Conservation (phyloP, 2,797 vertebrate genomes). For the Cyprinella venusta region DNA sequence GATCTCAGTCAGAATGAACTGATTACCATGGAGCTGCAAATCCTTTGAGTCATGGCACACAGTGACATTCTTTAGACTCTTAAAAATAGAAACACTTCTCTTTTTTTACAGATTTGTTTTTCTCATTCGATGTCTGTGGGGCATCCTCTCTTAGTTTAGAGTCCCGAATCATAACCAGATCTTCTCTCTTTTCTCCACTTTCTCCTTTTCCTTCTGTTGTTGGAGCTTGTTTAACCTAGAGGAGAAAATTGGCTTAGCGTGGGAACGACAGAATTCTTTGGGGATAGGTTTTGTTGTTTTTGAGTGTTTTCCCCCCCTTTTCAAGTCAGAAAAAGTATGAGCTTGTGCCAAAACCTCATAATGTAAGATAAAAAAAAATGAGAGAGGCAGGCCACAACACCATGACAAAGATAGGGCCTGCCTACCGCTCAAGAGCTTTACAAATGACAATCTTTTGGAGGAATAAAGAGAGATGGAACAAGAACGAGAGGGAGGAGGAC, state of each 20-base stretch:
- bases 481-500: slow-evolving; percentile 58
- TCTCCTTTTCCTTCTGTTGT: slow-evolving; percentile 70
- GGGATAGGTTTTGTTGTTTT: slow-evolving; percentile 78
- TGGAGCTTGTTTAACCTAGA: slow-evolving; percentile 79
- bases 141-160: slow-evolving; percentile 75
- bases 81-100: slow-evolving; percentile 83
- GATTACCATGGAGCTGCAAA: slow-evolving; percentile 78
- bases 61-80: slow-evolving; percentile 77
- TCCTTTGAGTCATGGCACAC: slow-evolving; percentile 79
- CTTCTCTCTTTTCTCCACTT: slow-evolving; percentile 55
- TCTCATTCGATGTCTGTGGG: slow-evolving; percentile 74
- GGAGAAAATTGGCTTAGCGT: slow-evolving; percentile 79
- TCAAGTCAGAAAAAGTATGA: slow-evolving; percentile 69
- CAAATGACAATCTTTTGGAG: slow-evolving; percentile 78
- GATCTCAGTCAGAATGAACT: slow-evolving; percentile 80
- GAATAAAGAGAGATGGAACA: slow-evolving; percentile 53
- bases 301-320: slow-evolving; percentile 63
- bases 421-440: slow-evolving; percentile 76
- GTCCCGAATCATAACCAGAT: slow-evolving; percentile 81
- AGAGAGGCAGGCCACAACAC: slow-evolving; percentile 75
- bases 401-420: slow-evolving; percentile 79
- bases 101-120: slow-evolving; percentile 75
- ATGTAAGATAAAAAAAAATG: slow-evolving; percentile 74
- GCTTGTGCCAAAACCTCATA: slow-evolving; percentile 81
- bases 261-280: slow-evolving; percentile 77